Evolutionary conservation across 2,797 vertebrate species (phyloP).

Genomic region (Jordanella pulchra): DNA sequence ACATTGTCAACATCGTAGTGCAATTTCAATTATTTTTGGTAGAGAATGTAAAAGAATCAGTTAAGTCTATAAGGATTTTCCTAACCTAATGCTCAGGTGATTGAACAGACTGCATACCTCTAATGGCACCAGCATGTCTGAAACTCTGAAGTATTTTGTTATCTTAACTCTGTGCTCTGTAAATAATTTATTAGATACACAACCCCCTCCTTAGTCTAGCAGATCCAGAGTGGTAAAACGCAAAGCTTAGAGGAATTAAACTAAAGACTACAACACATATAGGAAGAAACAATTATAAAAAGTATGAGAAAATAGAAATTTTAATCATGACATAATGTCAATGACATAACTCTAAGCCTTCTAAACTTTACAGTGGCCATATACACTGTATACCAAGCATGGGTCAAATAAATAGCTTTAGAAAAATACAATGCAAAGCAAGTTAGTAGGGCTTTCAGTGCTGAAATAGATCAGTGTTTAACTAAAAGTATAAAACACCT

Average conservation of each 20-base stretch:
- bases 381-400: background rate
- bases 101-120: slow-evolving; percentile 23
- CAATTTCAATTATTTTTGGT: background rate
- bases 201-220: slow-evolving; percentile 23
- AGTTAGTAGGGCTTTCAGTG: too few relatives aligned
- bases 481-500: too few relatives aligned
- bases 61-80: background rate
- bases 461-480: too few relatives aligned
- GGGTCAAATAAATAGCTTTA: background rate
- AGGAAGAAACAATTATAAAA: slow-evolving; percentile 37
- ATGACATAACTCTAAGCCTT: slow-evolving; percentile 7
- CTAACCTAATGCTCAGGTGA: slow-evolving; percentile 18
- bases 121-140: slow-evolving; percentile 50
- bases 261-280: slow-evolving; percentile 27
- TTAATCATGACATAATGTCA: slow-evolving; percentile 13
- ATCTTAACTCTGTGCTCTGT: slow-evolving; percentile 55
- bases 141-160: slow-evolving; percentile 59
- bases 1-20: background rate
- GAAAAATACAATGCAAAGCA: background rate
- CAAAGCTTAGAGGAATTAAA: slow-evolving; percentile 52
- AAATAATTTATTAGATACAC: slow-evolving; percentile 65
- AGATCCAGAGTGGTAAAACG: slow-evolving; percentile 55
- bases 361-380: slow-evolving; percentile 12
- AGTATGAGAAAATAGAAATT: slow-evolving; percentile 19
- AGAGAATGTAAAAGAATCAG: background rate